These are phyloP conservation scores for Cairina moschata DNA, from an alignment of 2,113 vertebrate genomes.

Conservation along the genomic window DNA sequence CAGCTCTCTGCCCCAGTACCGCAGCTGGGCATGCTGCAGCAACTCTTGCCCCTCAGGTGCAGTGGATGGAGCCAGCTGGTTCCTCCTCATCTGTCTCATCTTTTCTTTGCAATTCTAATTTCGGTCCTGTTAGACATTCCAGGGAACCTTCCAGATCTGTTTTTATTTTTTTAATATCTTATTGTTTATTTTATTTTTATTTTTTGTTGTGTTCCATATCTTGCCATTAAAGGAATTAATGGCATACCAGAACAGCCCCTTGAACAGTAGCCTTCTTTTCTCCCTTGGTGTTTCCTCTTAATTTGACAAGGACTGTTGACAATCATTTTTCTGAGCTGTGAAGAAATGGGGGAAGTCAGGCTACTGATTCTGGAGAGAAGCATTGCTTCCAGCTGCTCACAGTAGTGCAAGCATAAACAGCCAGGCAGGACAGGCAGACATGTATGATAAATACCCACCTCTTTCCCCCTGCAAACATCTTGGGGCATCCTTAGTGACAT, in stretches of 20 bases:
- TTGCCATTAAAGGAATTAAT: not conserved
- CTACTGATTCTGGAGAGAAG: not conserved
- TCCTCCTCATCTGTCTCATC: rapidly evolving
- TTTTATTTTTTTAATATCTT: not conserved
- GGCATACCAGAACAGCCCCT: not conserved
- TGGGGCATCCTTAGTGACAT: not conserved
- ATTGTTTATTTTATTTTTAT: too few relatives aligned
- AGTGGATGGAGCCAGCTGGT: not conserved
- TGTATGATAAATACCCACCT: not conserved
- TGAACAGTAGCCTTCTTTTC: not conserved
- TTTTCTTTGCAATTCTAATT: not conserved
- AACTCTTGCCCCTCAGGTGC: not conserved
- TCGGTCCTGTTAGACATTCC: not conserved
- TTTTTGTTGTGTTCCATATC: not conserved
- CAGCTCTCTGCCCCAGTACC: not conserved
- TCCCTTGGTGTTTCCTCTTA: not conserved
- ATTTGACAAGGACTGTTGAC: not conserved
- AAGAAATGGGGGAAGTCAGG: not conserved
- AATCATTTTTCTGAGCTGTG: not conserved
- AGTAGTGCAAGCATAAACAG: not conserved
- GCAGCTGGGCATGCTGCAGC: not conserved
- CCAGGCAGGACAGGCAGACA: not conserved
- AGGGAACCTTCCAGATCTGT: not conserved
- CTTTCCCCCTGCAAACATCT: not conserved
- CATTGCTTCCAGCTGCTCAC: not conserved